Conservation (phyloP, 2,113 vertebrate genomes). For the Vimba vimba region DNA sequence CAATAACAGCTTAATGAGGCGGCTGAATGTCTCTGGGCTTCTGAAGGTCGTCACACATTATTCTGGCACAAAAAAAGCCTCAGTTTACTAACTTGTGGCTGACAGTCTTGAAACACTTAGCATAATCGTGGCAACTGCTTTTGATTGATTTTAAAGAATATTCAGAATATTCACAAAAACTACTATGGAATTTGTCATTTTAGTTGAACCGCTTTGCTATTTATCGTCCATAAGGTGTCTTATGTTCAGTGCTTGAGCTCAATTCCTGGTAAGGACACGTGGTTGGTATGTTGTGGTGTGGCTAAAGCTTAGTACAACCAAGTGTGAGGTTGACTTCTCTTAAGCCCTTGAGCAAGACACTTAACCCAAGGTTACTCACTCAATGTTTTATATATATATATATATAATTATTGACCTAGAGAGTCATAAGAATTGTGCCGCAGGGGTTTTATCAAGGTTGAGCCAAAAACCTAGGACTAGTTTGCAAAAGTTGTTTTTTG, state of each 20-base stretch:
- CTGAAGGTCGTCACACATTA: not conserved
- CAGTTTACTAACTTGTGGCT: not conserved
- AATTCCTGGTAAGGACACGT: not conserved
- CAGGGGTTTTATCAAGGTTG: too few species aligned
- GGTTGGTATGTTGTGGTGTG: not conserved
- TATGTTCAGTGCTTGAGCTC: not conserved
- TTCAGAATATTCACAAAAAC: not conserved
- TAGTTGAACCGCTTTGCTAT: not conserved
- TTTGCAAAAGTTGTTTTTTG: too few species aligned
- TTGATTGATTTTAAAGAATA: not conserved
- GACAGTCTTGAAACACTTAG: not conserved
- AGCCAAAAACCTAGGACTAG: too few species aligned
- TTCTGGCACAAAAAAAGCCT: not conserved
- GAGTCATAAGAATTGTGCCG: too few species aligned
- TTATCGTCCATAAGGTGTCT: not conserved
- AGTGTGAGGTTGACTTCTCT: too few species aligned
- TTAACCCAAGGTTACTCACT: too few species aligned
- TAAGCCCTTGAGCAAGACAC: not conserved
- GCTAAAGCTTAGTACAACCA: not conserved
- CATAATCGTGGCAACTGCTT: not conserved
- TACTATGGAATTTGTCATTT: not conserved
- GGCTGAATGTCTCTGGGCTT: not conserved
- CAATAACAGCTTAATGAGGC: slow-evolving; percentile 13
- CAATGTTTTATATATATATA: too few species aligned
- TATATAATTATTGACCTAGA: too few species aligned